A percentile compares a stretch with the other conserved stretches of the same genome.
Conservation (phyloP, 2,113 vertebrate genomes). For the Carettochelys insculpta region DNA sequence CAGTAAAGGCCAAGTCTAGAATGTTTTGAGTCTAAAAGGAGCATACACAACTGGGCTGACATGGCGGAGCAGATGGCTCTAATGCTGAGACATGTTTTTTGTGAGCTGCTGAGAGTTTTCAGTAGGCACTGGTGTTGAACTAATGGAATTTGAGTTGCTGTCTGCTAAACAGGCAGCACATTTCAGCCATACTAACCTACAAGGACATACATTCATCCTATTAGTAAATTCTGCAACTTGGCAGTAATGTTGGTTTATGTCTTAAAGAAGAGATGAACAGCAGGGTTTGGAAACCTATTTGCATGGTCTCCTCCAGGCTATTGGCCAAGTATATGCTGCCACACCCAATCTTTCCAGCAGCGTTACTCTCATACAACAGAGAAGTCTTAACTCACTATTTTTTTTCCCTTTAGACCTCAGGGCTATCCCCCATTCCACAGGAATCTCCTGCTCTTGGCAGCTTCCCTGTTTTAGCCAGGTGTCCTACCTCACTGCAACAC, state of each 20-base stretch:
- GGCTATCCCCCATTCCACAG: background rate
- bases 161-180: background rate
- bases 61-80: background rate
- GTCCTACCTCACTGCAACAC: background rate
- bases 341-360: background rate
- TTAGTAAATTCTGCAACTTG: slow-evolving; percentile 18
- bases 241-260: background rate
- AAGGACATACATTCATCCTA: background rate
- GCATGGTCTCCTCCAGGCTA: background rate
- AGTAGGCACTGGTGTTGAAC: background rate
- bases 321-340: background rate
- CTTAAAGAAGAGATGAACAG: background rate
- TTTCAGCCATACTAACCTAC: background rate
- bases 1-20: background rate
- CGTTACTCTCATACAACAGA: background rate
- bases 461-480: background rate
- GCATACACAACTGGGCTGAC: background rate
- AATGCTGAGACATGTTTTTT: background rate
- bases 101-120: background rate
- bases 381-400: background rate
- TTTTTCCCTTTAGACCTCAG: background rate
- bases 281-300: background rate
- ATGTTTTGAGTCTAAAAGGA: background rate
- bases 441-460: background rate
- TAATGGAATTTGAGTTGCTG: background rate